Conservation (phyloP, 2,797 vertebrate genomes). For the Molossus molossus region DNA sequence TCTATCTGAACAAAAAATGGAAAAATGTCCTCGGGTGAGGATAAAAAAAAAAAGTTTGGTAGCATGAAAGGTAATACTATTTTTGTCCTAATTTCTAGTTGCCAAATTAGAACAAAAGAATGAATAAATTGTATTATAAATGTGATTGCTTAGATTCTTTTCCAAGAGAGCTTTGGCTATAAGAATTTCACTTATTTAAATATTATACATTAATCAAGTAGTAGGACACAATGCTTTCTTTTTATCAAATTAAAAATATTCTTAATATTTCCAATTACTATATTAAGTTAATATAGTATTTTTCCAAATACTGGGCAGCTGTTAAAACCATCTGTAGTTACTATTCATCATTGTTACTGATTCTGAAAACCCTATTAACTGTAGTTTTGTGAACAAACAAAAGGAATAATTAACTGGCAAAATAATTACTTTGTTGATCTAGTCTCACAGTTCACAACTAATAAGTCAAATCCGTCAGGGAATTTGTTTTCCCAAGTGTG, state of each 20-base stretch:
- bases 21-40: too few relatives aligned
- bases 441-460: background rate
- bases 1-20: too few relatives aligned
- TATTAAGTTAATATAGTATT: conserved; percentile 60
- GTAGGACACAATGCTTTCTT: conserved; percentile 38
- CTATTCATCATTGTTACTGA: conserved; percentile 61
- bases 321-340: conserved; percentile 59
- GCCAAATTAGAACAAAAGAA: conserved; percentile 54
- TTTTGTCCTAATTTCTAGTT: conserved; percentile 57
- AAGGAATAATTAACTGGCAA: conserved; percentile 56
- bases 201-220: conserved; percentile 28
- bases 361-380: conserved; percentile 33
- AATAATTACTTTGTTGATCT: conserved; percentile 37
- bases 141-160: conserved; percentile 10
- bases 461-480: background rate
- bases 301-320: conserved; percentile 40
- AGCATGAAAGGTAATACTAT: conserved; percentile 18
- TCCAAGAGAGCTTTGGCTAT: conserved; percentile 16
- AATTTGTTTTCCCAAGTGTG: conserved; percentile 58
- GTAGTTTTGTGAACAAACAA: conserved; percentile 55
- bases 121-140: conserved; percentile 30
- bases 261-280: conserved; percentile 54
- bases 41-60: background rate
- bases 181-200: conserved; percentile 62
- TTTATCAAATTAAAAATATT: conserved; percentile 40